These are phyloP conservation scores for Apostichopus japonicus DNA, from an alignment of 35 echinoderm and acorn worm genomes.

Conservation along the genomic window DNA sequence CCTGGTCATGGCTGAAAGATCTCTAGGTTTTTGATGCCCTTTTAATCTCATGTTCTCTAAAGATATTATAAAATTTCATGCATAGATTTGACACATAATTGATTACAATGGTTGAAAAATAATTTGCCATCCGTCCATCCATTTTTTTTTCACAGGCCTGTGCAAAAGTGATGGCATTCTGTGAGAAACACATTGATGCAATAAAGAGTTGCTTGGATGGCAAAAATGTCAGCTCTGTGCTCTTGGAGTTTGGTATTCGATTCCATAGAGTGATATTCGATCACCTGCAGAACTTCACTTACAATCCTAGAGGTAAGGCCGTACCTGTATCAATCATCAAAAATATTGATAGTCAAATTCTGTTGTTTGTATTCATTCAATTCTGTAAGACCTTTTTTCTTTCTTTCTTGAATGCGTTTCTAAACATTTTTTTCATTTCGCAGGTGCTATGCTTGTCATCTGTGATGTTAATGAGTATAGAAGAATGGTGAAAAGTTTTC, in stretches of 20 bases:
- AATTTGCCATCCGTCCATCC: no score
- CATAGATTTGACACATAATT: no score
- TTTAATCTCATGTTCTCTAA: no score
- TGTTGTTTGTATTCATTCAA: no score
- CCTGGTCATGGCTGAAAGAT: no score
- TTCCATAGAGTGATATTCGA: constrained; percentile 90
- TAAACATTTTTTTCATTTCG: background rate
- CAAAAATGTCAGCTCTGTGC: constrained; percentile 87
- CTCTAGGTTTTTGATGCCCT: no score
- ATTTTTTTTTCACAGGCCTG: constrained; percentile 78
- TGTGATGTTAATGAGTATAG: constrained; percentile 99
- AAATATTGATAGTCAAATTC: no score
- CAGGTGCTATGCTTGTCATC: constrained; percentile 97
- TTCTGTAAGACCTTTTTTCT: no score
- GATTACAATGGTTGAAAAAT: no score
- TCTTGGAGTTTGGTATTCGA: constrained; percentile 91
- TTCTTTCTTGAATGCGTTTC: no score
- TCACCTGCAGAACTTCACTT: constrained; percentile 90
- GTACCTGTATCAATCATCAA: background rate
- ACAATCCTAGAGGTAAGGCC: constrained; percentile 83
- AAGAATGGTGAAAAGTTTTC: constrained; percentile 84
- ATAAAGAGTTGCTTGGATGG: constrained; percentile 89
- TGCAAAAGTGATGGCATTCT: constrained; percentile 82
- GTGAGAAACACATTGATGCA: constrained; percentile 76
- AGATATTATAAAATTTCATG: no score